Evolutionary conservation across 2,113 vertebrate species (phyloP).

Genomic region (Eublepharis macularius): DNA sequence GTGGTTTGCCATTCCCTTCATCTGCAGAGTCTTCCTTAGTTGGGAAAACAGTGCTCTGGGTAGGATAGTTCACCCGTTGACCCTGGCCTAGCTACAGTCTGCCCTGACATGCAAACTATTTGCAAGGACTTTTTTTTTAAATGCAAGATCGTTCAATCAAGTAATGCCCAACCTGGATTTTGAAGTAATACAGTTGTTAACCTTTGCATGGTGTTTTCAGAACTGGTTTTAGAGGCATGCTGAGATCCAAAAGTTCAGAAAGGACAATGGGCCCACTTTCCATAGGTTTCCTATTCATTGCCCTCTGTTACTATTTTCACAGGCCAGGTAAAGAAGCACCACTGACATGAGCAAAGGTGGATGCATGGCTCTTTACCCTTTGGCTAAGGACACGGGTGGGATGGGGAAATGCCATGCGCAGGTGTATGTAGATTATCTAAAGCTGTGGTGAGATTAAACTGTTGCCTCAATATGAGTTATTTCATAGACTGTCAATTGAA

Average conservation of each 20-base stretch:
- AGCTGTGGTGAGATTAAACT: conserved; percentile 72
- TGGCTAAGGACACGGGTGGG: conserved; percentile 30
- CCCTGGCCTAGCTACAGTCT: too few species aligned
- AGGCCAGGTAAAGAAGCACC: neutral
- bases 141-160: neutral
- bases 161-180: neutral
- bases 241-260: neutral
- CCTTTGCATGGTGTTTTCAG: neutral
- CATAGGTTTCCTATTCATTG: neutral
- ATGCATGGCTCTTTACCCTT: conserved; percentile 37
- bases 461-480: conserved; percentile 69
- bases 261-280: neutral
- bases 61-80: too few species aligned
- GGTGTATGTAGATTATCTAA: conserved; percentile 67
- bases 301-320: neutral
- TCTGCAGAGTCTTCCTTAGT: too few species aligned
- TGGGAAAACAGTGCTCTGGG: too few species aligned
- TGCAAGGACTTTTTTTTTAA: neutral
- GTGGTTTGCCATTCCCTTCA: too few species aligned
- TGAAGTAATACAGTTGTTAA: neutral
- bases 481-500: conserved; percentile 67
- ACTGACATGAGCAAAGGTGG: neutral
- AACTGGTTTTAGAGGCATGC: neutral
- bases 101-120: neutral
- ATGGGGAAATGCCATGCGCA: conserved; percentile 61